Base-by-base conservation (phyloP, 2,797 vertebrate genomes). In the Gephyroberyx darwinii region DNA sequence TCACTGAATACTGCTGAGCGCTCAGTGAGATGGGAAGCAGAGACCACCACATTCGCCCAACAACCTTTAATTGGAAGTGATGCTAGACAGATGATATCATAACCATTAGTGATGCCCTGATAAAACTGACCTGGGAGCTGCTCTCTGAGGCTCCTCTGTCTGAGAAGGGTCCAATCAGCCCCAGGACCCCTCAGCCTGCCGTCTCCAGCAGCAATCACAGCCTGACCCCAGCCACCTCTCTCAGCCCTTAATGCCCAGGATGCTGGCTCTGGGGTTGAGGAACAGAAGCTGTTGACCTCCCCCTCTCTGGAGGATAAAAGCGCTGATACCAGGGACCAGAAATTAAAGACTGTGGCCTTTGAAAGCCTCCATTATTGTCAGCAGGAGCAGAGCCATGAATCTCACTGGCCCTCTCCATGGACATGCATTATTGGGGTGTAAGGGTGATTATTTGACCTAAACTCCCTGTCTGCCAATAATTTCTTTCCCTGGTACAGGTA, bases 71-170 rank as follows among this genome's bases (percentile, higher is more conserved):
- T 93, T 93, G 88, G 89, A 89, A 86, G 87, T 89, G 91, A 93
- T 93, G 88, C 86, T 84, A 89, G 91, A 91, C 88, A 90, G 91
- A 92, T 93, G 89, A 93, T 93, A 93, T 93, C 91, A 93, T 92
- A 92, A 92, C 88, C 90, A 92, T 90, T 91, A 89, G 88, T 75
- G 91, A 92, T 93, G 90, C 81, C 86, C 89, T 81, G 93, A 93
- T 92, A 93, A 86, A 79, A 80, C 79, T 88, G 90, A 91, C 88
- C 90, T 75, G 72, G 86, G 84, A 87, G 82, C 81, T 69, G 71
- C 76, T 88, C 86, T 90, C 43, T 85, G 67, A 90, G 89, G 85
- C 84, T 75, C 79, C 81, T 91, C 89, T 92, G 91, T 92, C 71
- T 68, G 74, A 79, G 69, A 80, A 71, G 80, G 74, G 79, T 84